Percentiles rank a stretch among this genome's conserved stretches.
These are phyloP conservation scores for Bombus superbus DNA, from an alignment of 1,140 invertebrate genomes.

Conservation along the genomic window DNA sequence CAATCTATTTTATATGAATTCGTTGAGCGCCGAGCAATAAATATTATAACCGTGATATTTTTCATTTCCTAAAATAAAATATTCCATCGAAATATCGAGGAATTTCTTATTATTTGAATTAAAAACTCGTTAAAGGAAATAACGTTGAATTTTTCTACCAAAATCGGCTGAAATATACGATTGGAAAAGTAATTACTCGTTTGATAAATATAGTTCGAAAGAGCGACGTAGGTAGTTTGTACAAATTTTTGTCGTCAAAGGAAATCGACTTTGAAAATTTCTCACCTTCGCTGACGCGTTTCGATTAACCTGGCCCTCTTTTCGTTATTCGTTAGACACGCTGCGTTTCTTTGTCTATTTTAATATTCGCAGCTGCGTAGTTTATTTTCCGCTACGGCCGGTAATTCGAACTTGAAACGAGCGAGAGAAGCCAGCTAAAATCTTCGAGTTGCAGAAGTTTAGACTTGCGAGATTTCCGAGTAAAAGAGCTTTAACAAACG, in stretches of 20 bases:
- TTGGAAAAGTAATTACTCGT: background rate
- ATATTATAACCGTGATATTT: background rate
- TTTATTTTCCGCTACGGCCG: background rate
- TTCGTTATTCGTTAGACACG: background rate
- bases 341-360: background rate
- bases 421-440: too few species aligned
- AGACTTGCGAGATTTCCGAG: too few species aligned
- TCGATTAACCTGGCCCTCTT: background rate
- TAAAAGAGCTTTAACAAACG: too few species aligned
- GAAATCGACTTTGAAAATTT: background rate
- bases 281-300: background rate
- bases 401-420: too few species aligned
- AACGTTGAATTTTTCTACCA: background rate
- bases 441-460: too few species aligned
- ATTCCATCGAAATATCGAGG: background rate
- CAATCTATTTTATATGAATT: background rate
- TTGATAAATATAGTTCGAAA: background rate
- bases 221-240: too few species aligned
- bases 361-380: background rate
- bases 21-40: background rate
- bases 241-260: background rate
- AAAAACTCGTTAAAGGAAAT: background rate
- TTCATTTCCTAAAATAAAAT: background rate
- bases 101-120: background rate
- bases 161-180: background rate